These are phyloP conservation scores for Helobdella robusta DNA, from an alignment of 2,888 invertebrate genomes.

Conservation along the genomic window DNA sequence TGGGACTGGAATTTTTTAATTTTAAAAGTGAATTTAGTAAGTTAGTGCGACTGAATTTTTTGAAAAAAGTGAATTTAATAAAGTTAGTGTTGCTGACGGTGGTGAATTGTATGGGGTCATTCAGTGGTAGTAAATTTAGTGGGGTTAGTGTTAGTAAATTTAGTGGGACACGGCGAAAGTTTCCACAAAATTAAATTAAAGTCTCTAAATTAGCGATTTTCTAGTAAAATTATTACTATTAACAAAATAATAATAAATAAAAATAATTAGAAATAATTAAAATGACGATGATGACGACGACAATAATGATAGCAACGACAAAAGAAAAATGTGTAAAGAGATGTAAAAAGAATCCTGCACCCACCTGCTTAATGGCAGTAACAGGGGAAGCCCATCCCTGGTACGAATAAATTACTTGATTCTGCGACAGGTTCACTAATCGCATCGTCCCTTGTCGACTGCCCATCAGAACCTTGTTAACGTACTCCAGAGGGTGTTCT, in stretches of 20 bases:
- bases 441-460: slow-evolving; percentile 66
- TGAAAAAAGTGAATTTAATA: background rate
- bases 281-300: background rate
- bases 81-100: no score
- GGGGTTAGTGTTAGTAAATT: no score
- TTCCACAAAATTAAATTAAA: no score
- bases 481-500: slow-evolving; percentile 84
- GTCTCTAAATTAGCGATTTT: no score
- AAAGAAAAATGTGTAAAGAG: background rate
- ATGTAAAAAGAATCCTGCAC: slow-evolving; percentile 7
- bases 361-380: slow-evolving; percentile 64
- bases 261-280: no score
- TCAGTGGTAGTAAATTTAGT: no score
- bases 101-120: no score
- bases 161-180: no score
- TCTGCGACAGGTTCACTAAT: slow-evolving; percentile 76
- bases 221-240: no score
- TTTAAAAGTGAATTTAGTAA: background rate
- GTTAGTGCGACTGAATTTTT: background rate
- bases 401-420: slow-evolving; percentile 59
- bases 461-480: slow-evolving; percentile 83
- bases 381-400: slow-evolving; percentile 64
- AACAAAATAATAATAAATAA: no score
- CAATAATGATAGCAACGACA: background rate
- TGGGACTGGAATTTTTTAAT: slow-evolving; percentile 60